These are phyloP conservation scores for Lasioglossum albipes DNA, from an alignment of 1,140 invertebrate species.

Conservation along the genomic window DNA sequence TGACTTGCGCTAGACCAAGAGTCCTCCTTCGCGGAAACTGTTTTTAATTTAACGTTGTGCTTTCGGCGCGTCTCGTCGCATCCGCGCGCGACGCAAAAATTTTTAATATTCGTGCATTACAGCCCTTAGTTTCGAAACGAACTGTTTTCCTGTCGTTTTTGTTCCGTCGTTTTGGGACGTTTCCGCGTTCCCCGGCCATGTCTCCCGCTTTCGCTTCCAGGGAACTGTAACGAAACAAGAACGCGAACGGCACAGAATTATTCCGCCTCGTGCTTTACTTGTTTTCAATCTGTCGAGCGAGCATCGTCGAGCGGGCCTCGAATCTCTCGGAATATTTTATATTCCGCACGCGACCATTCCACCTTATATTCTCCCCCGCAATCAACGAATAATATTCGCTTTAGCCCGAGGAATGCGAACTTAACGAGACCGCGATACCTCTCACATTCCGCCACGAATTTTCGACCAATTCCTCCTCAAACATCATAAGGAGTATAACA, in stretches of 20 bases:
- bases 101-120: conserved; percentile 1
- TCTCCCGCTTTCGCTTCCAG: neutral
- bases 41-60: too few relatives aligned
- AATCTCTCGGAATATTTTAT: neutral
- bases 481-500: neutral
- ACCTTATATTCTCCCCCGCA: neutral
- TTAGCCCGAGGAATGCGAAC: neutral
- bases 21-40: too few relatives aligned
- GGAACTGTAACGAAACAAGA: neutral
- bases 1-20: too few relatives aligned
- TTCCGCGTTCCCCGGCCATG: neutral
- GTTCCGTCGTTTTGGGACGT: neutral
- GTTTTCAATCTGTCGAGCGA: conserved; percentile 1
- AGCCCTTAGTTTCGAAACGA: neutral
- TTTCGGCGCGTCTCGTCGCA: too few relatives aligned
- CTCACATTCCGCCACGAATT: neutral
- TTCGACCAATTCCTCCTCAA: neutral
- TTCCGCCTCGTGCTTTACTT: conserved; percentile 13
- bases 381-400: neutral
- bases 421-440: neutral
- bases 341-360: neutral
- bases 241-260: conserved; percentile 3
- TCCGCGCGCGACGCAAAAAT: neutral
- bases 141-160: neutral
- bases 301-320: neutral